A percentile compares a stretch with the other conserved stretches of the same genome.
phyloP scores from a whole-genome alignment of 2,113 vertebrate genomes.

The Numida meleagris region DNA sequence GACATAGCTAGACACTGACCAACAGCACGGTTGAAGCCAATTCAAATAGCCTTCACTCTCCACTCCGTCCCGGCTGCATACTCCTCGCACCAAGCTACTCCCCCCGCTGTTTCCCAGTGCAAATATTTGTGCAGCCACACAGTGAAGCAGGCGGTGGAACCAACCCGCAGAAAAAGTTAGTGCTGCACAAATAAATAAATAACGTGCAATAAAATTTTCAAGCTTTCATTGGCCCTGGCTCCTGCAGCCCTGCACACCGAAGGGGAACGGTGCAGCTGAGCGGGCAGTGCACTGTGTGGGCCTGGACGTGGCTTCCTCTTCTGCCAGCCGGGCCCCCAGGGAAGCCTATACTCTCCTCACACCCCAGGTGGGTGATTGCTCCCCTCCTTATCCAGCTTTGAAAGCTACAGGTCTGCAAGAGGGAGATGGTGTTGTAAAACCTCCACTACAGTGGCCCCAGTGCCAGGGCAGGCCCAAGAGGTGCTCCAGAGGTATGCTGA shows the following conservation, averaged over 20 bases:
- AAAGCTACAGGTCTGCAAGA: background rate
- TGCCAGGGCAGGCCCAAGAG: background rate
- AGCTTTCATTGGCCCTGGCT: background rate
- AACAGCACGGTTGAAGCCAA: background rate
- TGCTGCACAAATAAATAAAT: slow-evolving; percentile 32
- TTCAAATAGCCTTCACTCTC: slow-evolving; percentile 41
- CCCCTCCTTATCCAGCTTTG: background rate
- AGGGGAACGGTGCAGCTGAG: background rate
- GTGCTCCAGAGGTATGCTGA: background rate
- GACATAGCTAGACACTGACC: slow-evolving; percentile 62
- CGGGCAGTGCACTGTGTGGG: fast-evolving
- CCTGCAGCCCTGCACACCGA: background rate
- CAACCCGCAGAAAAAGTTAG: background rate
- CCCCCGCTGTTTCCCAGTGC: background rate
- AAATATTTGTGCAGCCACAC: slow-evolving; percentile 51
- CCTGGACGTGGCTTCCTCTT: background rate
- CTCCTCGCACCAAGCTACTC: background rate
- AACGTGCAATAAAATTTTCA: background rate
- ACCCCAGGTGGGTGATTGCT: fast-evolving
- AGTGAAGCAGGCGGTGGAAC: background rate
- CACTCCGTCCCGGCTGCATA: background rate
- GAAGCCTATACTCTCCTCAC: background rate
- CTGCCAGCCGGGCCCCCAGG: background rate
- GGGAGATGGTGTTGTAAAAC: background rate
- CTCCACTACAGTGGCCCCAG: background rate